Base-by-base conservation (phyloP, 2,888 invertebrate genomes). In the Axea sp. region DNA sequence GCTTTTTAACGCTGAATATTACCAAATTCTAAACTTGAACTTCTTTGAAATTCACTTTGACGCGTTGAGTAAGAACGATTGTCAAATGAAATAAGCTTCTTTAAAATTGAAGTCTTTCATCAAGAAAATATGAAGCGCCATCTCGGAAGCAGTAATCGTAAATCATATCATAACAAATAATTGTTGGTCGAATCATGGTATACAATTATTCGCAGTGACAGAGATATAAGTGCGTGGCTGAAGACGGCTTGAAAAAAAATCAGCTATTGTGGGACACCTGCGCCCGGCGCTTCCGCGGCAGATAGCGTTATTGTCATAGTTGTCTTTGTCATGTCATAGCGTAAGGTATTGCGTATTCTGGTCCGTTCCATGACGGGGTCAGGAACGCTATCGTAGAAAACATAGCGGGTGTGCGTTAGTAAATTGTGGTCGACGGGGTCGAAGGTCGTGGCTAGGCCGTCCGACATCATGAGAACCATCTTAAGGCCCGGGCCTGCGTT, bases 351-450 rank as follows among this genome's bases (percentile, higher is more conserved):
- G 81, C 82, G 83, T 83, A 83, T 84, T 84, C 85, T 80, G 76
- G 77, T 68, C 74, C 75, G 76, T 79, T 79, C 75, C 76, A 60
- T 31, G 71, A 47, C 62, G 73, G 75, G 81, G 82, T 82, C 81
- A 80, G 76, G 78, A 81, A 80, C 49, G 80, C 81, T 80, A 79
- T 81, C 80, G 81, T 79, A 80, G 76, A 77, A 76, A 73, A 77
- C 78, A 67, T 78, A 77, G 81, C 80, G 80, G 79, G 79, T 80
- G 80, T 77, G 76, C 64, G 71, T 75, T 72, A 62, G 83, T 86
- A 84, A 86, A 81, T 85, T 85, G 85, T 83, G 78, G 83, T 81
- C 80, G 68, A 76, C 75, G 76, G 79, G 86, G 86, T 86, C 86
- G 80, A 78, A 85, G 86, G 86, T 86, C 85, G 81, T 79, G 77